Base-by-base conservation (phyloP, 2,888 invertebrate genomes). In the Glomeris marginata region DNA sequence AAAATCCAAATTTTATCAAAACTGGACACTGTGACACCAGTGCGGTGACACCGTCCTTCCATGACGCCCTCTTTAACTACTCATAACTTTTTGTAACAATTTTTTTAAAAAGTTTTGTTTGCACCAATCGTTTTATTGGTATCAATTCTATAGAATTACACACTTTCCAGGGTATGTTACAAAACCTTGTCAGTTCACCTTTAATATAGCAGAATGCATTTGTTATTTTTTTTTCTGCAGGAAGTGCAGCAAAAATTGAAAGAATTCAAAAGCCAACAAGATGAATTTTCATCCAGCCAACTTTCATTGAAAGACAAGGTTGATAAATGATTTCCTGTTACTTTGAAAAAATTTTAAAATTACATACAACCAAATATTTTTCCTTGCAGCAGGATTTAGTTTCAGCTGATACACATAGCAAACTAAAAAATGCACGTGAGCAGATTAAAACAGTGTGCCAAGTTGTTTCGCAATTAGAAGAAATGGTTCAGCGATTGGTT, bases 281-380 rank as follows among this genome's bases (percentile, higher is more conserved):
- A 68, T 63, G 68, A 68, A 52, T 68, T 66, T 53, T 65, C 66
- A 63, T 65, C 64, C 10, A 63, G 62, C 58, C 65, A 66, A 50
- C 54, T 62, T 47, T 65, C 67, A 13, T 60, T 63, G 38, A 62
- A 62, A 59, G 65, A n/a, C n/a, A n/a, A n/a, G n/a, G n/a, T n/a
- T n/a, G n/a, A 45, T 36, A 49, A 35, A 36, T 43, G 13, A 2
- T 10, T 10, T 43, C n/a, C 16, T 43, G 5, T 43, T 20, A 43
- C 22, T 43, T 43, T 18, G 11, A 16, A 43, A 15, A 15, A 41
- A 13, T 41, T 8, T 41, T 41, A 13, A 13, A 15, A 15, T 41
- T 41, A 41, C 8, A 11, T 41, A 41, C 10, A 10, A 13, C 11
- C 16, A 10, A 15, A 41, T 46, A 46, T 34, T 52, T 52, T 16